phyloP scores from a whole-genome alignment of 1,140 invertebrate genomes.

The Aphelenchoides avenae region DNA sequence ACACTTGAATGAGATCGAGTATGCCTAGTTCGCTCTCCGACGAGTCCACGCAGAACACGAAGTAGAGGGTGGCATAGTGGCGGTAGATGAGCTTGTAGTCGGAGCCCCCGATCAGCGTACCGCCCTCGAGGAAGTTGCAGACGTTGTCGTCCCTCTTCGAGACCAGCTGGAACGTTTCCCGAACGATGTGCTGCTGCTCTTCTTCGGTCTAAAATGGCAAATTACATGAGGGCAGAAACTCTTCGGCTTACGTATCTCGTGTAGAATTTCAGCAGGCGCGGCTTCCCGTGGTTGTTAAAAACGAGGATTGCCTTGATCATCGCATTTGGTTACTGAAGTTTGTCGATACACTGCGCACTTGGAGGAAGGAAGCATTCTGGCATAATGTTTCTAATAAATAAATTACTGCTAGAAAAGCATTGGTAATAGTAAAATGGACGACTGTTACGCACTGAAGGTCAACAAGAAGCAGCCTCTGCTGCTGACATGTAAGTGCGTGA shows the following conservation, averaged over 20 bases:
- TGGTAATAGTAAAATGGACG: no score
- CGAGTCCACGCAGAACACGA: conserved; percentile 99
- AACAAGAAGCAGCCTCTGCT: conserved; percentile 24
- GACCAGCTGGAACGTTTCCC: conserved; percentile 97
- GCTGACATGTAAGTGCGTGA: conserved; percentile 44
- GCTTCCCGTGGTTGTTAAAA: conserved; percentile 99
- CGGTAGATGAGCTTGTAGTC: conserved; percentile 97
- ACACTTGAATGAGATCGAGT: conserved; percentile 84
- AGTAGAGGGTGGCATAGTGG: conserved; percentile 97
- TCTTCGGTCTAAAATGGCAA: conserved; percentile 81
- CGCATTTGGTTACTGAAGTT: neutral
- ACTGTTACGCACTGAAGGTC: conserved; percentile 17
- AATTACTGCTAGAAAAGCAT: conserved; percentile 3
- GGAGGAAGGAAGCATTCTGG: neutral
- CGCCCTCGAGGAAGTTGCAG: conserved; percentile 97
- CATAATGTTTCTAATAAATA: conserved; percentile 4
- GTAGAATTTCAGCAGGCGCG: conserved; percentile 93
- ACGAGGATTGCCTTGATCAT: conserved; percentile 99
- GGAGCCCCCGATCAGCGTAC: conserved; percentile 91
- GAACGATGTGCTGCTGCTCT: conserved; percentile 97
- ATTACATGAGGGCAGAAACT: conserved; percentile 16
- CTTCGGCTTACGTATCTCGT: conserved; percentile 88
- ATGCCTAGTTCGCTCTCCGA: conserved; percentile 98
- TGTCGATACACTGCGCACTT: neutral
- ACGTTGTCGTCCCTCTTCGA: conserved; percentile 99